Evolutionary conservation across 2,113 vertebrate species (phyloP).

Genomic region (Pollachius pollachius): DNA sequence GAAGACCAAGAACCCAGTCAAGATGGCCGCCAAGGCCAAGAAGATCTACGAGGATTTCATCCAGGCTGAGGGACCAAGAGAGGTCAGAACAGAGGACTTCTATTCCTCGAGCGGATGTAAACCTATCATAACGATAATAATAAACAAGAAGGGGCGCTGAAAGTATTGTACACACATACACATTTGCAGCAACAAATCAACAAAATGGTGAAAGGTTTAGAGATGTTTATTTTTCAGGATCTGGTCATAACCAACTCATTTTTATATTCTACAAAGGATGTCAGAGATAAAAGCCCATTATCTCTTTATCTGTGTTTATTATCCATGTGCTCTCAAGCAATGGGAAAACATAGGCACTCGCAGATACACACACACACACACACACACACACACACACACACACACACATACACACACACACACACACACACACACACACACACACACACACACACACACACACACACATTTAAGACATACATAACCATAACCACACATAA

Average conservation of each 20-base stretch:
- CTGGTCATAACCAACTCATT: not conserved
- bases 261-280: not conserved
- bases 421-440: not conserved
- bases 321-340: too few species aligned
- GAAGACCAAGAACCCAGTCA: conserved; percentile 80
- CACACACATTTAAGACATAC: too few species aligned
- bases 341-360: too few species aligned
- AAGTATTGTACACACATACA: too few species aligned
- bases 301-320: too few species aligned
- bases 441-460: not conserved
- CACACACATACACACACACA: not conserved
- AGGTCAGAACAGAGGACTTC: conserved; percentile 75
- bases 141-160: too few species aligned
- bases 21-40: conserved; percentile 86
- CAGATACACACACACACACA: not conserved
- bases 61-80: conserved; percentile 87
- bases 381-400: not conserved
- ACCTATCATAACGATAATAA: too few species aligned
- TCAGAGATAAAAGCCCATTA: not conserved
- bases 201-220: too few species aligned
- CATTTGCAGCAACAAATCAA: not conserved
- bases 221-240: too few species aligned
- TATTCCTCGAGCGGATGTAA: too few species aligned
- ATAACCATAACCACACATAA: too few species aligned
- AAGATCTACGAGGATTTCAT: conserved; percentile 96